Conservation (phyloP, 1,140 invertebrate species). For the Calephelis virginiensis region DNA sequence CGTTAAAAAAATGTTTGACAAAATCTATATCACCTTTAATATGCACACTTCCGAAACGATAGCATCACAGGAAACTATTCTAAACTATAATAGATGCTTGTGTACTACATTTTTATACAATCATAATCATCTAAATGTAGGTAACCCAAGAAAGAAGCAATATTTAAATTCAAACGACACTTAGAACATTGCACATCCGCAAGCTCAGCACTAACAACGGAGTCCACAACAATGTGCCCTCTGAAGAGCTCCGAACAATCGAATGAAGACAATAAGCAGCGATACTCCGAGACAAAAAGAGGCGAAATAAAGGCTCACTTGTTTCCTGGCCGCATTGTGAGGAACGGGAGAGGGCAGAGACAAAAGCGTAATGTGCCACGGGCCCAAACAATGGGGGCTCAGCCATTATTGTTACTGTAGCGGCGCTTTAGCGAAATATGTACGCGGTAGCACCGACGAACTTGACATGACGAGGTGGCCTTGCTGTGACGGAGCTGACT, state of each 20-base stretch:
- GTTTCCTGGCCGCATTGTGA: slow-evolving; percentile 78
- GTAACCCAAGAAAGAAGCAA: slow-evolving; percentile 22
- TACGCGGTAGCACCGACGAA: slow-evolving; percentile 64
- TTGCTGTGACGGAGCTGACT: slow-evolving; percentile 46
- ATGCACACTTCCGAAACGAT: no score
- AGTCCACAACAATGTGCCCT: slow-evolving; percentile 76
- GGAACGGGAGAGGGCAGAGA: slow-evolving; percentile 76
- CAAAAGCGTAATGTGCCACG: slow-evolving; percentile 77
- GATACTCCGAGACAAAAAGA: slow-evolving; percentile 78
- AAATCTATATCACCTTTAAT: no score
- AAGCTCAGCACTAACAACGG: slow-evolving; percentile 75
- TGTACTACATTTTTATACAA: background rate
- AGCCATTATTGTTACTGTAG: slow-evolving; percentile 77
- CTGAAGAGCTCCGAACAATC: slow-evolving; percentile 77
- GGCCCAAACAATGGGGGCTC: slow-evolving; percentile 73
- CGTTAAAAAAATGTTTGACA: no score
- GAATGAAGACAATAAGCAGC: slow-evolving; percentile 79
- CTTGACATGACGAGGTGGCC: slow-evolving; percentile 72
- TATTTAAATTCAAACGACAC: slow-evolving; percentile 70
- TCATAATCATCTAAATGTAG: slow-evolving; percentile 8
- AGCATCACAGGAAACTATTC: no score
- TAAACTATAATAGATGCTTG: no score
- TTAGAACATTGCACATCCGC: slow-evolving; percentile 74
- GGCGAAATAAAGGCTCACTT: slow-evolving; percentile 78
- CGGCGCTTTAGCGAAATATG: slow-evolving; percentile 70